phyloP scores from a whole-genome alignment of 2,888 invertebrate species.

The Phragmatobia fuliginosa region DNA sequence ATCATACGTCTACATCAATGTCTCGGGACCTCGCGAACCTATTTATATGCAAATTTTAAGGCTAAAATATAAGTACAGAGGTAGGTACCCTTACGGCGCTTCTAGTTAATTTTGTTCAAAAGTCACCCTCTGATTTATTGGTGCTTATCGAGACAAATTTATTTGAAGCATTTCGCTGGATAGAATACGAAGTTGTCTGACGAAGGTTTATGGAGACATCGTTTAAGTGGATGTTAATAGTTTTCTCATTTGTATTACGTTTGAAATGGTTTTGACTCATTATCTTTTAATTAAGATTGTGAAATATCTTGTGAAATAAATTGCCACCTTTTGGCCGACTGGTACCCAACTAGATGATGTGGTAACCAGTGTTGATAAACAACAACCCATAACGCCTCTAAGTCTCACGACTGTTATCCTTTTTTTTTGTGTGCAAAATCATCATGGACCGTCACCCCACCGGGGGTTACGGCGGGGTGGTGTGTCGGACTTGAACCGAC shows the following conservation, averaged over 20 bases:
- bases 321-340: too few relatives aligned
- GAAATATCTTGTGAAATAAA: too few relatives aligned
- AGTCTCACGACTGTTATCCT: too few relatives aligned
- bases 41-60: constrained; percentile 75
- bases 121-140: constrained; percentile 66
- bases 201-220: constrained; percentile 13
- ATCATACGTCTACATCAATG: constrained; percentile 58
- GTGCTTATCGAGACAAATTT: constrained; percentile 72
- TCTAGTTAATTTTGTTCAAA: constrained; percentile 67
- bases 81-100: constrained; percentile 38
- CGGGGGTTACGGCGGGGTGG: too few relatives aligned
- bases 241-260: neutral
- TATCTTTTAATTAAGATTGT: neutral
- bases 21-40: constrained; percentile 47
- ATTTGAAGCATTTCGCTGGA: constrained; percentile 59
- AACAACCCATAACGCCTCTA: too few relatives aligned
- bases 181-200: constrained; percentile 42
- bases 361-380: too few relatives aligned
- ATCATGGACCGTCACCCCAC: too few relatives aligned
- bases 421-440: too few relatives aligned
- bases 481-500: too few relatives aligned
- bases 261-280: neutral
- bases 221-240: constrained; percentile 17
- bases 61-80: constrained; percentile 50
- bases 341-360: too few relatives aligned